Conservation (phyloP, 2,888 invertebrate genomes). For the Pheosia gnoma region DNA sequence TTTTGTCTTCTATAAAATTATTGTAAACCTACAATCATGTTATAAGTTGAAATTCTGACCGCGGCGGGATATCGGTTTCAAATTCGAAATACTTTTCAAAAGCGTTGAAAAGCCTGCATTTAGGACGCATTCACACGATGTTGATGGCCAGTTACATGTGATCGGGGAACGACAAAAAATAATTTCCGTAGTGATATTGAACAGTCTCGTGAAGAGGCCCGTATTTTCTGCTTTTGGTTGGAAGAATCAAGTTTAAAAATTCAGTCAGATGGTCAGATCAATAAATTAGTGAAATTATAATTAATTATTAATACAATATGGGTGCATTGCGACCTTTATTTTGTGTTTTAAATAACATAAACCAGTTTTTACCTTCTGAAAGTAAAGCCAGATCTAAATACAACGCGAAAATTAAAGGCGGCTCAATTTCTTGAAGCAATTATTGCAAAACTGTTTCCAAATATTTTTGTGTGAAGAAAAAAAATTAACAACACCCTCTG, state of each 20-base stretch:
- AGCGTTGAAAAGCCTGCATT: slow-evolving; percentile 3
- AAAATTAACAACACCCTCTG: not conserved
- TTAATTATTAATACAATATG: too few species aligned
- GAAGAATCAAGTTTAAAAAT: not conserved
- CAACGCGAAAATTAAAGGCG: too few species aligned
- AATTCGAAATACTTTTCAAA: not conserved
- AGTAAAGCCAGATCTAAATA: too few species aligned
- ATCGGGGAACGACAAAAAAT: not conserved
- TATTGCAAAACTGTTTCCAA: too few species aligned
- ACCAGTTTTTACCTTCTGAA: too few species aligned
- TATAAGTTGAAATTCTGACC: not conserved
- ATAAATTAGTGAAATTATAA: too few species aligned
- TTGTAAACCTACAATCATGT: not conserved
- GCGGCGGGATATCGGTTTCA: not conserved
- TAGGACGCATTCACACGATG: not conserved
- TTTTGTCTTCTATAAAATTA: too few species aligned
- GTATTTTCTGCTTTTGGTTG: not conserved
- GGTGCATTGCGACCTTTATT: too few species aligned
- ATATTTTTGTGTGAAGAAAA: too few species aligned
- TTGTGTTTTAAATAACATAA: too few species aligned
- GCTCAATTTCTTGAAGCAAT: too few species aligned
- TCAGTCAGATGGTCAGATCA: too few species aligned
- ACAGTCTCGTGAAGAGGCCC: not conserved
- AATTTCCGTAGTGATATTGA: slow-evolving; percentile 2
- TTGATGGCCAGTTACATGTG: not conserved